Base-by-base conservation (phyloP, 2,113 vertebrate species). In the Catharus fuscescens region DNA sequence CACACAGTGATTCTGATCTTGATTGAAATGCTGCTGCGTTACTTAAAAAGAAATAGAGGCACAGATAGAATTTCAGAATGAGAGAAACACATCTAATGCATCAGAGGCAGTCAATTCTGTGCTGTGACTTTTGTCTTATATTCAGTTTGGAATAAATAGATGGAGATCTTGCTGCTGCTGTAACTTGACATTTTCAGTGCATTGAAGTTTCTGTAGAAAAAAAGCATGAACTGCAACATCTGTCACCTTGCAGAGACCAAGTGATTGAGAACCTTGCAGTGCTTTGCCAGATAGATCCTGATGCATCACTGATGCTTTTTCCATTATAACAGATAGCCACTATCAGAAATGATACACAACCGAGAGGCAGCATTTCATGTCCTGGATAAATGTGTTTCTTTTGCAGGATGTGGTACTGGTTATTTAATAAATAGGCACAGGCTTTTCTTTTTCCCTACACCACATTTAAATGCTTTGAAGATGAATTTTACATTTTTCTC, bases 181-280 rank as follows among this genome's bases (percentile, higher is more conserved):
- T 94, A 95, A 83, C 61, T 69, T 90, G 84, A 90, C 83, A 88
- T 88, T 96, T 94, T 61, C 83, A 56, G 42, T 80, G 47, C 45
- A 76, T 48, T 88, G 62, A 93, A 85, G 32, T 84, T 87, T 95
- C 74, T 74, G 42, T 13, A 47, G 50, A 76, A 84, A 92, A 92
- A 92, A 89, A 72, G 25, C 40, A 53, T 44, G 36, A 81, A 50
- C 42, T 76, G 71, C 47, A 92, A 74, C 56, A 84, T 44, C 62
- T 48, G 77, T 88, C 94, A 92, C 71, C 78, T 93, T 86, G 71
- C 72, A 86, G 85, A 73, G 92, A 44, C 70, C 3, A 10, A 83
- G 62, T 84, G 91, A 95, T 48, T 82, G 92, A 93, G 88, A 93
- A 90, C 54, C 64, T 94, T 34, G 28, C 19, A 32, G 76, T 78